Percentiles rank a stretch among this genome's conserved stretches.
Conservation (phyloP, 2,797 vertebrate species). For the Mycteria americana region DNA sequence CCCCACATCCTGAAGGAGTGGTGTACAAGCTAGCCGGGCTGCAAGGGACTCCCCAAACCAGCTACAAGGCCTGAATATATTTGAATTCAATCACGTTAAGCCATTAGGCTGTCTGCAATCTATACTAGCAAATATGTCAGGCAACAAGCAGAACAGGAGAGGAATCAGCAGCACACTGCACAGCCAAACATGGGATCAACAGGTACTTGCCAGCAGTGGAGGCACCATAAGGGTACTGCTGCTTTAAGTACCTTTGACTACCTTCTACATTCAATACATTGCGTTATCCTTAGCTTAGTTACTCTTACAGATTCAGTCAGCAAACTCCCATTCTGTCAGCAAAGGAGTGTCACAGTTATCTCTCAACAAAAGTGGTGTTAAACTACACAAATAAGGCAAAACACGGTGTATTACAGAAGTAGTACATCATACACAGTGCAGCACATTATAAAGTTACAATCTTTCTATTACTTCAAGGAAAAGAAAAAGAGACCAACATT, state of each 20-base stretch:
- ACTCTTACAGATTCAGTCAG: not conserved
- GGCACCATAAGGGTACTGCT: not conserved
- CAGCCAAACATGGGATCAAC: accelerated
- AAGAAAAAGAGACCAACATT: not conserved
- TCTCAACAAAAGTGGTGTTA: not conserved
- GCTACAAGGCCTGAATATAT: accelerated
- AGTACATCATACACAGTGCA: no score
- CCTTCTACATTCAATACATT: not conserved
- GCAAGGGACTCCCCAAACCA: not conserved
- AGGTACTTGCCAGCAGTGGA: not conserved
- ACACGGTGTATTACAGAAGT: accelerated
- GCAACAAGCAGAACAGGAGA: not conserved
- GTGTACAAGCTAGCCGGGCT: not conserved
- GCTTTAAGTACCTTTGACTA: not conserved
- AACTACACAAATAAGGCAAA: not conserved
- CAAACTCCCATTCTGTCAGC: not conserved
- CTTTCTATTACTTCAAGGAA: not conserved
- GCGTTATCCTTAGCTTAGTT: not conserved
- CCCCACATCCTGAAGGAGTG: not conserved
- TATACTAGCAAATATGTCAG: accelerated
- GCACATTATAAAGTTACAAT: not conserved
- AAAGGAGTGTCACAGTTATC: not conserved
- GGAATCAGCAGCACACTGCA: not conserved
- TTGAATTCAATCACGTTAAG: not conserved
- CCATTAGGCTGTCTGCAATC: not conserved